phyloP scores from a whole-genome alignment of 2,797 vertebrate genomes.

The Pseudochromis fuscus region DNA sequence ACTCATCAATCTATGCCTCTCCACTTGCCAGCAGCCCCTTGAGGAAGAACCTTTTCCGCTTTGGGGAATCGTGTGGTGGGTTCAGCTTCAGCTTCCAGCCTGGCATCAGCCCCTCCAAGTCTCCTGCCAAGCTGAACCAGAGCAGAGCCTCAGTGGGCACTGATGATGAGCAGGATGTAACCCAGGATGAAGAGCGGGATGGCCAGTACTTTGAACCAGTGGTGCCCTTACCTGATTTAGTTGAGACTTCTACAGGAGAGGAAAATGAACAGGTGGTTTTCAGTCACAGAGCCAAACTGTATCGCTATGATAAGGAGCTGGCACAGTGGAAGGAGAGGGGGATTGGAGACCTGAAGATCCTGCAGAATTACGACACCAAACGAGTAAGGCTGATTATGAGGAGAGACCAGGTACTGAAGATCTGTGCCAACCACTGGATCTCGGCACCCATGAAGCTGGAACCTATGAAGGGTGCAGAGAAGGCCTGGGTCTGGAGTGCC shows the following conservation, averaged over 20 bases:
- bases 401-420: slow-evolving; percentile 97
- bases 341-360: slow-evolving; percentile 96
- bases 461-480: slow-evolving; percentile 95
- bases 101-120: slow-evolving; percentile 94
- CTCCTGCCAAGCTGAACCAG: slow-evolving; percentile 93
- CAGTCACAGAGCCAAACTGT: slow-evolving; percentile 96
- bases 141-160: slow-evolving; percentile 91
- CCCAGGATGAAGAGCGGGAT: slow-evolving; percentile 95
- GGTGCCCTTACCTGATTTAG: slow-evolving; percentile 94
- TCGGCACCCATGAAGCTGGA: slow-evolving; percentile 92
- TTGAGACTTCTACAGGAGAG: slow-evolving; percentile 95
- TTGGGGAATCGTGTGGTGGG: slow-evolving; percentile 93
- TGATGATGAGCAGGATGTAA: slow-evolving; percentile 93
- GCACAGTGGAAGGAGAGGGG: slow-evolving; percentile 98
- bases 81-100: slow-evolving; percentile 99
- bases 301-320: slow-evolving; percentile 93
- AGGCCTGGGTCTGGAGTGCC: slow-evolving; percentile 97
- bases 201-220: slow-evolving; percentile 97
- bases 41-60: slow-evolving; percentile 94
- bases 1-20: slow-evolving; percentile 90
- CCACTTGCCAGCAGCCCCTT: slow-evolving; percentile 89
- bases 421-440: slow-evolving; percentile 98
- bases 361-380: slow-evolving; percentile 92
- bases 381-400: slow-evolving; percentile 96
- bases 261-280: slow-evolving; percentile 96